Conservation (phyloP, 2,113 vertebrate species). For the Falco punctatus region DNA sequence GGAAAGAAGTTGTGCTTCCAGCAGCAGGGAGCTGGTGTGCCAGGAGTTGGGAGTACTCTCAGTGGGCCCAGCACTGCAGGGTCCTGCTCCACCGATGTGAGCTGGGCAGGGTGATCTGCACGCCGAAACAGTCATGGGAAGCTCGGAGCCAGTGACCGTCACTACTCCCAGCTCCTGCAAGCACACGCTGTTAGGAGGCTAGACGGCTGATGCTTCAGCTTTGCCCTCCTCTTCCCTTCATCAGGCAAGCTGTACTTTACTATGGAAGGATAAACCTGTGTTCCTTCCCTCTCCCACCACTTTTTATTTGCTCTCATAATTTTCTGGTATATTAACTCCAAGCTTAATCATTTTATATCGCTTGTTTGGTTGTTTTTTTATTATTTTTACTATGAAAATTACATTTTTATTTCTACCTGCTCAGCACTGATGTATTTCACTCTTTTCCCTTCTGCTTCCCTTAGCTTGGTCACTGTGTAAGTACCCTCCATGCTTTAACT, state of each 20-base stretch:
- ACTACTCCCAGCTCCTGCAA: neutral
- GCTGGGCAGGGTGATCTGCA: neutral
- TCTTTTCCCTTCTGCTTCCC: conserved; percentile 83
- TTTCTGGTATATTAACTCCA: conserved; percentile 39
- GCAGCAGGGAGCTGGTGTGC: neutral
- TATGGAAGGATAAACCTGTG: neutral
- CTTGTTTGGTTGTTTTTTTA: neutral
- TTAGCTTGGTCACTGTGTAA: conserved; percentile 99
- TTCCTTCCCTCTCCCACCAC: conserved; percentile 18
- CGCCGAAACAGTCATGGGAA: neutral
- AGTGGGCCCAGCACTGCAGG: neutral
- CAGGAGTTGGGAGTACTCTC: neutral
- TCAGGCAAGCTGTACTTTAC: neutral
- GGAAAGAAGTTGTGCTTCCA: conserved; percentile 12
- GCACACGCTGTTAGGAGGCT: neutral
- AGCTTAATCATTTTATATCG: conserved; percentile 26
- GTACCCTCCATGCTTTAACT: conserved; percentile 75
- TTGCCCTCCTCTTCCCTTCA: neutral
- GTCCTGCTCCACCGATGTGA: neutral
- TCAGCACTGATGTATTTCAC: conserved; percentile 76
- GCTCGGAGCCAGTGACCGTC: neutral
- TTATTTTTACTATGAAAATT: conserved; percentile 55
- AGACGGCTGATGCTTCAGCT: neutral
- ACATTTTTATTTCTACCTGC: conserved; percentile 68
- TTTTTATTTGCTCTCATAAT: conserved; percentile 54